Base-by-base conservation (phyloP, 2,113 vertebrate species). In the Hemibagrus wyckioides region DNA sequence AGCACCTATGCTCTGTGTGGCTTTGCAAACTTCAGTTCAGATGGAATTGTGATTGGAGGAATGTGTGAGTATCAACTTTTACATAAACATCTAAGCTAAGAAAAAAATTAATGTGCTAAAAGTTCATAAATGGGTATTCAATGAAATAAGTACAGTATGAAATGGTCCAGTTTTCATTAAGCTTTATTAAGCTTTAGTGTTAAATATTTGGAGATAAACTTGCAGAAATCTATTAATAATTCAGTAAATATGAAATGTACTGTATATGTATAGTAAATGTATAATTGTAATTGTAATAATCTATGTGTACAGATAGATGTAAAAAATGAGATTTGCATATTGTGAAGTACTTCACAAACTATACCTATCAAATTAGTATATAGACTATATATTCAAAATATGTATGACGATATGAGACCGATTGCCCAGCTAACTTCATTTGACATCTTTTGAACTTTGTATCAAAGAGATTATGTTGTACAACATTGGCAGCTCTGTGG, bases 11-110 rank as follows among this genome's bases (percentile, higher is more conserved):
- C 97, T 1, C 95, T 99, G 71, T 99, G 97, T 33, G 97, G 97
- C 57, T 99, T 99, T 1, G 96, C 98, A 90, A 99, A 99, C 92
- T 88, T 99, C 86, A 97, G 97, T 91, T 98, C 97, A 79, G 93
- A 98, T 0, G 98, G 98, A 23, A 96, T 99, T 92, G 93, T 95
- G 93, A 95, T 99, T 61, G 97, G 98, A 91, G 96, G 96, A 87
- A 93, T 99, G 30, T 90, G 98, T 99, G 92, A 97, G 98, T 95
- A 91, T 88, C 85, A 80, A n/a, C 3, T 39, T n/a, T 8, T 39
- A 83, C 9, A 28, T 25, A 13, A 30, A 67, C 17, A 75, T 10
- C 6, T 7, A 30, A 17, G 44, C 41, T 48, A 48, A 28, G 39
- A 76, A 76, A 48, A 76, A 0, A 44, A 3, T 7, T 44, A 3